phyloP scores from a whole-genome alignment of 1,140 invertebrate species.

The Elysia chlorotica region DNA sequence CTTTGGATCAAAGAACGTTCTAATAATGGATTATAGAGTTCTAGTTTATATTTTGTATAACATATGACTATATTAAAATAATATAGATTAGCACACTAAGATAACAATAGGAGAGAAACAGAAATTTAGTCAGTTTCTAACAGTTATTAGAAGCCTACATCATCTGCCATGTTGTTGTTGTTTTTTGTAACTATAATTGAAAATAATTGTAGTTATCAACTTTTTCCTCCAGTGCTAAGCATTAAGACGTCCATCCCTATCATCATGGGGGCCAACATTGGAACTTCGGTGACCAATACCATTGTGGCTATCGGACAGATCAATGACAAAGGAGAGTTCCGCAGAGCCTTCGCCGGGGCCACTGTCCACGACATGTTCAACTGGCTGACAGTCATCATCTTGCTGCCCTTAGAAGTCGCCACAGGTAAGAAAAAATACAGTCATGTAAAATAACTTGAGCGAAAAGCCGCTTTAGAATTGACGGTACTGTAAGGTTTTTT shows the following conservation, averaged over 20 bases:
- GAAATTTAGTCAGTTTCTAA: too few relatives aligned
- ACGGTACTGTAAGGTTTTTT: not conserved
- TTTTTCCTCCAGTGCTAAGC: constrained; percentile 50
- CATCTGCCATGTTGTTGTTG: too few relatives aligned
- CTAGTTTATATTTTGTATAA: too few relatives aligned
- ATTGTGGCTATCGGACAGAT: constrained; percentile 65
- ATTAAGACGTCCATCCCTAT: constrained; percentile 67
- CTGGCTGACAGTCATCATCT: constrained; percentile 64
- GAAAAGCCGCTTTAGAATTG: too few relatives aligned
- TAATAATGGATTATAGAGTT: too few relatives aligned
- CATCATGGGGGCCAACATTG: constrained; percentile 70
- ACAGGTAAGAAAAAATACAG: constrained; percentile 41
- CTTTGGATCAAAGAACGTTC: too few relatives aligned
- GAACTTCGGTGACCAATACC: constrained; percentile 70
- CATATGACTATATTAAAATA: too few relatives aligned
- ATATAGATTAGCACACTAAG: too few relatives aligned
- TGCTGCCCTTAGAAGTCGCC: constrained; percentile 63
- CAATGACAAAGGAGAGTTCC: constrained; percentile 63
- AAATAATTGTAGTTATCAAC: too few relatives aligned
- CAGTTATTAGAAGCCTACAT: too few relatives aligned
- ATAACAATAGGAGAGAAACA: too few relatives aligned
- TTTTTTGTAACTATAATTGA: too few relatives aligned
- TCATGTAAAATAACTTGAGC: not conserved
- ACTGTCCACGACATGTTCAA: constrained; percentile 71
- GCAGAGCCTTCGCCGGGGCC: constrained; percentile 67